Evolutionary conservation across 2,113 vertebrate species (phyloP), one percentile per base, ranked within the genome.

Genomic region (Silurus asotus): DNA sequence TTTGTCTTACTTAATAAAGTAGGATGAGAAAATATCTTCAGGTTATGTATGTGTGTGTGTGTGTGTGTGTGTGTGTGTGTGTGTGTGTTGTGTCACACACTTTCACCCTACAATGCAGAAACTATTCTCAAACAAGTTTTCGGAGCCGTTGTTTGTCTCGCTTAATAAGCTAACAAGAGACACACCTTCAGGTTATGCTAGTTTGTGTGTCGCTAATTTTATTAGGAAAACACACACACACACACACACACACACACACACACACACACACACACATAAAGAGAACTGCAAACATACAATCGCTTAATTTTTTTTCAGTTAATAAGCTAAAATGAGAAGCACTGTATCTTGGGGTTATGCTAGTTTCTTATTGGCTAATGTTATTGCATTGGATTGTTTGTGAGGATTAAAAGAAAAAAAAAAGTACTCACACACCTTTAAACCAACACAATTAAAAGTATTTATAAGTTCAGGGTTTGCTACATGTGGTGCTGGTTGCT

Each of bases 11-110:
- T 67, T 85, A 67, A 53, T 78, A 82, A 79, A 56, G 49, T 85
- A 86, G 56, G 37, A 85, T 51, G 59, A 86, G 82, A 83, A 83
- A 74, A 61, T 59, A 77, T 59, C 88, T 65, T 55, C 23, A 67
- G 81, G 81, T 59, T 67, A 64, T 69, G 23, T 10, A 7, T 69
- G 10, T 65, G n/a, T 65, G 62, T 25, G 72, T 75, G 72, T 48
- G 48, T 49, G 15, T 56, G 23, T 58, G 56, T 15, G 56, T 58
- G 56, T 58, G 56, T 58, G 56, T 15, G 2, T 58, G 56, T 15
- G 15, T 72, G 25, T 37, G 25, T 69, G 25, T 37, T 69, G 13
- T 5, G 23, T 65, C 61, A 62, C 61, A 62, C 19, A 20, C 61
- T 19, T 62, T 62, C 6, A 62, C 17, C 7, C 20, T 20, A 62